A percentile compares a stretch with the other conserved stretches of the same genome.
Conservation (phyloP, 1,140 invertebrate species). For the Drosophila nigromelanica region DNA sequence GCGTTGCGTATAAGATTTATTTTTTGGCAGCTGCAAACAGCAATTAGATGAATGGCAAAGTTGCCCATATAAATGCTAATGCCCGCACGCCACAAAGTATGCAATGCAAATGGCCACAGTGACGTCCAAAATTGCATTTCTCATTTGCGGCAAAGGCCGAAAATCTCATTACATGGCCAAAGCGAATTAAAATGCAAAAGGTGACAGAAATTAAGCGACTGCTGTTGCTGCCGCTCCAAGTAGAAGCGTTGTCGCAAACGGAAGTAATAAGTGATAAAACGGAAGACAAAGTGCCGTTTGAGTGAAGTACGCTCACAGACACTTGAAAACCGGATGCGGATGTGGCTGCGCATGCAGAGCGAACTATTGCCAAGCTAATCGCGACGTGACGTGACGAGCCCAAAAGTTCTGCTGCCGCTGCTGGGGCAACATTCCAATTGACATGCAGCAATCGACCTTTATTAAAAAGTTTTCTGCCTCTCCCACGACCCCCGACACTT, state of each 20-base stretch:
- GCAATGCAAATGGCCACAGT: constrained; percentile 33
- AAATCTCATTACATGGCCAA: constrained; percentile 60
- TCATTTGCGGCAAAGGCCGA: constrained; percentile 20
- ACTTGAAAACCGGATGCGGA: constrained; percentile 33
- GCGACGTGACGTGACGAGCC: constrained; percentile 51
- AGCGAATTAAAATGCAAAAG: constrained; percentile 75
- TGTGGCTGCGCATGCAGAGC: constrained; percentile 48
- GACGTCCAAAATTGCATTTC: constrained; percentile 56
- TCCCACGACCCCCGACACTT: not conserved
- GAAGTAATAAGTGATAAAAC: constrained; percentile 81
- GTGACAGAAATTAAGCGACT: constrained; percentile 70
- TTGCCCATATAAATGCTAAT: constrained; percentile 79
- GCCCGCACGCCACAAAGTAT: constrained; percentile 34
- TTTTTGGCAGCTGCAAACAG: constrained; percentile 59
- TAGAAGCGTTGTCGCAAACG: constrained; percentile 60
- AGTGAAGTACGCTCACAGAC: constrained; percentile 3
- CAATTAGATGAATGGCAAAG: constrained; percentile 76
- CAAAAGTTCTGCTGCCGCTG: constrained; percentile 26
- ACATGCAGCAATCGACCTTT: constrained; percentile 82
- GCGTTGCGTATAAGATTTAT: constrained; percentile 63
- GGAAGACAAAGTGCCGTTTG: constrained; percentile 66
- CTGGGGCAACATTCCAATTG: constrained; percentile 65
- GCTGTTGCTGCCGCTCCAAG: not conserved
- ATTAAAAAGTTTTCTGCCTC: constrained; percentile 74
- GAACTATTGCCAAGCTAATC: constrained; percentile 79